These are phyloP conservation scores for Esox masquinongy DNA, from an alignment of 2,797 vertebrate genomes.

Conservation along the genomic window DNA sequence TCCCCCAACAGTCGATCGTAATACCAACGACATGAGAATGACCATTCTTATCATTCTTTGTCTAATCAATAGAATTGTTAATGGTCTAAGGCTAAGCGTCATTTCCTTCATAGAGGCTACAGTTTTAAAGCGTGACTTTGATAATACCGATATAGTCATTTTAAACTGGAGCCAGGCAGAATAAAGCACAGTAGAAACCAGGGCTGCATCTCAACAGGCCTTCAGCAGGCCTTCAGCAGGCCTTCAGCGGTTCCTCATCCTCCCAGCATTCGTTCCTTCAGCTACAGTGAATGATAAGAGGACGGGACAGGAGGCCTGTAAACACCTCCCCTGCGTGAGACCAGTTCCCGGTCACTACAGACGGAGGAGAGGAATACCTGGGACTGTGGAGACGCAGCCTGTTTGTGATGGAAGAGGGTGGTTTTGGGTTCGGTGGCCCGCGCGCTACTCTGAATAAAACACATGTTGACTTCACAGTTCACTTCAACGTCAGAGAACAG, in stretches of 20 bases:
- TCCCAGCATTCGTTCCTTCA: conserved; percentile 6
- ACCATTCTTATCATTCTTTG: neutral
- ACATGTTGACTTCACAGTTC: conserved; percentile 44
- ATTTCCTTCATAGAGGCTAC: conserved; percentile 34
- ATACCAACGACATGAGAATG: conserved; percentile 21
- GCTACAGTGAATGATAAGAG: neutral
- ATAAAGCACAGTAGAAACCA: conserved; percentile 9
- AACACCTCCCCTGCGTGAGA: neutral
- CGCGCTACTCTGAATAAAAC: conserved; percentile 46
- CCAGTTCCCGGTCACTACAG: neutral
- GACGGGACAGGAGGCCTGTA: conserved; percentile 14
- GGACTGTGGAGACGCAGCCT: conserved; percentile 23
- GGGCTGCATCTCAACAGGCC: conserved; percentile 19
- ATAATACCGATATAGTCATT: conserved; percentile 23
- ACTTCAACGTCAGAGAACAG: conserved; percentile 23
- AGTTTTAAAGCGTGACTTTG: conserved; percentile 35
- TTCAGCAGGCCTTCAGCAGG: conserved; percentile 31
- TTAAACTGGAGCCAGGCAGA: conserved; percentile 27
- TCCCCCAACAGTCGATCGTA: neutral
- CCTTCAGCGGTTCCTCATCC: conserved; percentile 22
- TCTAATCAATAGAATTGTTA: neutral
- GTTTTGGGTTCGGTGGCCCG: conserved; percentile 15
- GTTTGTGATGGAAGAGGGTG: conserved; percentile 18
- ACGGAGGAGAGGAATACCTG: conserved; percentile 41
- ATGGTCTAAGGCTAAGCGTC: conserved; percentile 15